Conservation (phyloP, 37 sponge, comb jelly and placozoan genomes). For the Agelas oroides region DNA sequence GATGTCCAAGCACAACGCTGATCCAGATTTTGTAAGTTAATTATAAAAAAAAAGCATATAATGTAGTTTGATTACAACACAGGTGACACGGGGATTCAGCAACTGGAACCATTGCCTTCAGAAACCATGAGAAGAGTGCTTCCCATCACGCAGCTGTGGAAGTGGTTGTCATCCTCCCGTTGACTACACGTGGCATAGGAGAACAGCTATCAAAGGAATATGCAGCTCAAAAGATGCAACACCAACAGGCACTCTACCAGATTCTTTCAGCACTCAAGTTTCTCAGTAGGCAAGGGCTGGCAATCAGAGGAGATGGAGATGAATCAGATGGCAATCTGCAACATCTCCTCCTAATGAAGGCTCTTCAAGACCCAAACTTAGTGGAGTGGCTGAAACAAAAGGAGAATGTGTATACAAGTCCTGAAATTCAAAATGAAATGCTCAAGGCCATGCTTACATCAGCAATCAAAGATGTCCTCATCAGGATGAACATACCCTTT, state of each 20-base stretch:
- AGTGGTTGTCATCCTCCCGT: conserved; percentile 14
- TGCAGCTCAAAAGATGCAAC: not conserved
- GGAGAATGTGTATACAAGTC: conserved; percentile 60
- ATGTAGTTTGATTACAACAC: not conserved
- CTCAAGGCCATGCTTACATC: conserved; percentile 34
- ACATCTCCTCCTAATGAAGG: conserved; percentile 10
- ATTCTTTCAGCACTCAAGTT: not conserved
- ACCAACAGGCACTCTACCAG: not conserved
- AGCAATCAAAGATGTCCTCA: conserved; percentile 44
- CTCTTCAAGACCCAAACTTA: conserved; percentile 22
- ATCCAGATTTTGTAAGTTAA: conserved; percentile 67
- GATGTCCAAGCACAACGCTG: conserved; percentile 35
- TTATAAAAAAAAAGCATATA: too few species aligned
- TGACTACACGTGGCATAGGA: conserved; percentile 15
- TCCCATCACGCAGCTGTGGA: too few species aligned
- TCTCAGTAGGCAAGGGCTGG: conserved; percentile 18
- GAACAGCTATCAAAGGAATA: not conserved
- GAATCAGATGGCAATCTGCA: conserved; percentile 6
- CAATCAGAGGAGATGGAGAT: conserved; percentile 14
- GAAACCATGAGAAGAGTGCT: conserved; percentile 6
- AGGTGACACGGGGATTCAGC: conserved; percentile 44
- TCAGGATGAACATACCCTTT: conserved; percentile 37
- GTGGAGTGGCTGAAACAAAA: conserved; percentile 34
- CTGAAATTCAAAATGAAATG: conserved; percentile 44
- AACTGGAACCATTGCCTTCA: conserved; percentile 38